Percentiles rank a stretch among this genome's conserved stretches.
These are phyloP conservation scores for Hipparchia semele DNA, from an alignment of 2,888 invertebrate genomes.

Conservation along the genomic window DNA sequence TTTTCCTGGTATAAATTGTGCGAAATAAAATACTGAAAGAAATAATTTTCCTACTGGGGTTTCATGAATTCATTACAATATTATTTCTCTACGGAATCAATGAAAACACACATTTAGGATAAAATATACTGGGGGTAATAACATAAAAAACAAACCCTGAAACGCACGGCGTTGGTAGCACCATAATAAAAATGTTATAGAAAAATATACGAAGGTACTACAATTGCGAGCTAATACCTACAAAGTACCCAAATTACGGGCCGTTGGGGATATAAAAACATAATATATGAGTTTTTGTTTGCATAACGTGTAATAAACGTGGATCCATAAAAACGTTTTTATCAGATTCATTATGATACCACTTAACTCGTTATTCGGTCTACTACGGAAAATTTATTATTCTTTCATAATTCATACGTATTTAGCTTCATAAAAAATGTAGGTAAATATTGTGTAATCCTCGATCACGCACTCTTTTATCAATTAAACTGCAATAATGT, in stretches of 20 bases:
- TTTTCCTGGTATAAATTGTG: too few relatives aligned
- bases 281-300: slow-evolving; percentile 34
- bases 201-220: slow-evolving; percentile 19
- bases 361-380: slow-evolving; percentile 15
- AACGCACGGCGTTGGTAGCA: slow-evolving; percentile 10
- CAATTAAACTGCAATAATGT: too few relatives aligned
- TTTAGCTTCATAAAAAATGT: not conserved
- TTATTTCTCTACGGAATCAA: not conserved
- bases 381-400: slow-evolving; percentile 1
- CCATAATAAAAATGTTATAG: slow-evolving; percentile 12
- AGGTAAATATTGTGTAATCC: too few relatives aligned
- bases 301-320: slow-evolving; percentile 29
- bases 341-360: slow-evolving; percentile 26
- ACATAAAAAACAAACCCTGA: slow-evolving; percentile 4
- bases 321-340: slow-evolving; percentile 29
- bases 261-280: slow-evolving; percentile 36
- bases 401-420: not conserved
- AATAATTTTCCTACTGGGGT: too few relatives aligned
- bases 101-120: not conserved
- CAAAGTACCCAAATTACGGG: slow-evolving; percentile 35
- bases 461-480: too few relatives aligned
- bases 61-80: too few relatives aligned
- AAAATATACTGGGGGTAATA: not conserved
- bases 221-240: slow-evolving; percentile 33
- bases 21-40: too few relatives aligned